Evolutionary conservation across 2,888 invertebrate species (phyloP), one percentile per base, ranked within the genome.

Genomic region (Netelia inedita): DNA sequence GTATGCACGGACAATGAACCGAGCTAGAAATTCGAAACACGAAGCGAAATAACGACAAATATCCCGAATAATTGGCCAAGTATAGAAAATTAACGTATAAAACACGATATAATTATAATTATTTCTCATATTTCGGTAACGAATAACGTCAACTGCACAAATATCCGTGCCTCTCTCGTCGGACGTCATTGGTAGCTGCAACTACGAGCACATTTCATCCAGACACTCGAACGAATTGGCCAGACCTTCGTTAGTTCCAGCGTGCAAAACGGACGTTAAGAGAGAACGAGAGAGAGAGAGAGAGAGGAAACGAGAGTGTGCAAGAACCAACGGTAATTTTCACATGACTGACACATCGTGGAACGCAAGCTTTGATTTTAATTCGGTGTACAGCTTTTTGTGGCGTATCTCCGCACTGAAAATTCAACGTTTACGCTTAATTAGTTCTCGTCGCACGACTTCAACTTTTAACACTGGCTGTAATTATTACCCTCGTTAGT

Each of bases 181-280:
- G 19, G 68, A 68, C 57, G 59, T 21, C 6, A 59, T 57, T 21
- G 59, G 50, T 68, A 53, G 66, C 61, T 41, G 35, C 2, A 6
- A 61, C 9, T 59, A n/a, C 46, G 11, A 50, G 50, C 16, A 28
- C 59, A 50, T 61, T 80, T 53, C 41, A 53, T 53, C 68, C 41
- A 16, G 50, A 16, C 46, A 35, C 59, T 59, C 68, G n/a, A 23
- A 80, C 69, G 21, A 81, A 61, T 81, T 81, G 55, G 43, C 35
- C 55, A 8, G 61, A 75, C 11, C n/a, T n/a, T 72, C 9, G 16
- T n/a, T 73, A 61, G 3, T 21, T 16, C 57, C 11, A 16, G n/a
- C 10, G 14, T 53, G n/a, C 5, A 53, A 8, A 57, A 19, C 61
- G 43, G 66, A 57, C 57, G 16, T 21, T 19, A 14, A 23, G 14